Evolutionary conservation across 2,888 invertebrate genomes (phyloP), one percentile per base, ranked within the genome.

Genomic region (Tortrix viridana): DNA sequence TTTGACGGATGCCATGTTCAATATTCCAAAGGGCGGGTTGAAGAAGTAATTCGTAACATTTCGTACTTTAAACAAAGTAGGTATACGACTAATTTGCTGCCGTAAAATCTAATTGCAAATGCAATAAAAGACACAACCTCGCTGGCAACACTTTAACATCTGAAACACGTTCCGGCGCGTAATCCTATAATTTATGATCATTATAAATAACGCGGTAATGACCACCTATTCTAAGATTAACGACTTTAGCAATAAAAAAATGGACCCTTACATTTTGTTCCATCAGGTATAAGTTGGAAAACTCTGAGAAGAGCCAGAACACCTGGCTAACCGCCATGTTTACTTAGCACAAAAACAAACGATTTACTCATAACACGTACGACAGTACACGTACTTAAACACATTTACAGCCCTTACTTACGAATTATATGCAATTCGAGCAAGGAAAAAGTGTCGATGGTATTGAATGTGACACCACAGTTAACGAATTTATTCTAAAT

Each of bases 301-400:
- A 75, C 64, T 79, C 74, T 9, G 77, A 78, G 67, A 85, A 83
- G 69, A 81, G 65, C 82, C 85, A 81, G 4, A 79, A 69, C 65
- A 82, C 77, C 60, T 81, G 71, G 16, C 80, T 74, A 22, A 75
- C 77, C 70, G 82, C 81, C 86, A 85, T 85, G 71, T 69, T 77
- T 26, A 52, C 50, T 26, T 22, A 32, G 38, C 37, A 18, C 72
- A 64, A 65, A 60, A 67, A 54, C 56, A 61, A 60, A 67, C 68
- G 71, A 73, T 70, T 66, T 72, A 67, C n/a, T n/a, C n/a, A n/a
- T n/a, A n/a, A 75, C 73, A 65, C 18, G n/a, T 43, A 5, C 26
- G 26, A 26, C 41, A 41, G 5, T 41, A n/a, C 41, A 41, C 14
- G 41, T 5, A 41, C 16, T 32, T 32, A 32, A 32, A 32, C 32